Evolutionary conservation across 1,140 invertebrate species (phyloP), one percentile per base, ranked within the genome.

Genomic region (Artemia franciscana): DNA sequence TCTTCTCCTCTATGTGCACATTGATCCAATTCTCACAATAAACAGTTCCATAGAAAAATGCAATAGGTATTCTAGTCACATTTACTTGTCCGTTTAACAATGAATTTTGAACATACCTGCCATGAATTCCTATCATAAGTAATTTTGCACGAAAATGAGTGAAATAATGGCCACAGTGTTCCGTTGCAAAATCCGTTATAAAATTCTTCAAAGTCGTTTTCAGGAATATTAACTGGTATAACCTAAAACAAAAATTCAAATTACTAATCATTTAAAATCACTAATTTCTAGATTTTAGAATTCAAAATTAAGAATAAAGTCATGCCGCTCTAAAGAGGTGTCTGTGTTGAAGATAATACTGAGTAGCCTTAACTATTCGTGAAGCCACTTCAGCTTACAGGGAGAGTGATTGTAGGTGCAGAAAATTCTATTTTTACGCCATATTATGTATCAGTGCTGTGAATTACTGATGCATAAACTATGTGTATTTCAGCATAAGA

Each of bases 151-250:
- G 73, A 71, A 69, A 73, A 69, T 5, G 71, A 75, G 61, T 76
- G 74, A 65, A 76, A 74, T 24, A 75, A 65, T 0, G 74, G 74
- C 74, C 74, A 76, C 56, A 74, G 70, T 15, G 71, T 68, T 4
- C 66, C 70, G 64, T 73, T 74, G 64, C 69, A 72, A 64, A 70
- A 73, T 0, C 74, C 74, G 64, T 75, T 74, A 67, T 76, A 76
- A 61, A 72, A 76, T 18, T 68, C 64, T 60, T 74, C 68, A 63
- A 73, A 75, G 24, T 66, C 60, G 24, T 67, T 66, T 21, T 64
- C 64, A 0, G 66, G 66, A n/a, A 73, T 64, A 15, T 63, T 63
- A 3, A 75, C 71, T 2, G 70, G 62, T 1, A 70, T 66, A 9
- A 74, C 72, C 69, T 71, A 62, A 30, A 63, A 67, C 15, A 23